These are phyloP conservation scores for Callocephalon fimbriatum DNA, from an alignment of 2,113 vertebrate genomes.

Conservation along the genomic window DNA sequence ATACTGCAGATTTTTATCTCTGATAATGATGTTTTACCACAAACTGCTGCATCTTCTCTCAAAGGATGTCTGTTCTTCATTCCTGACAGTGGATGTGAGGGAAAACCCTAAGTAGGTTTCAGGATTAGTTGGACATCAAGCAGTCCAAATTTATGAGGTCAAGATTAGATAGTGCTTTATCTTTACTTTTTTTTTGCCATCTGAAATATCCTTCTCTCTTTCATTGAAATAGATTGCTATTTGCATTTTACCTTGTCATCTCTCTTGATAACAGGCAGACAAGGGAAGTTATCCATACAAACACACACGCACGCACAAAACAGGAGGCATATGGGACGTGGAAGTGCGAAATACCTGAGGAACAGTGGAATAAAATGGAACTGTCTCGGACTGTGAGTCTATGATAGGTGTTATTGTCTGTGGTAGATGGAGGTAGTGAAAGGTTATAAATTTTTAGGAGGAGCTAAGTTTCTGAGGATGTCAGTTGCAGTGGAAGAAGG, in stretches of 20 bases:
- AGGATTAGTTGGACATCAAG: background rate
- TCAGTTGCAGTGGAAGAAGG: background rate
- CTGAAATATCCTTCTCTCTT: background rate
- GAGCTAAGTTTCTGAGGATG: background rate
- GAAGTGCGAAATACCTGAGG: background rate
- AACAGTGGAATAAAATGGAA: background rate
- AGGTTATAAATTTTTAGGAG: background rate
- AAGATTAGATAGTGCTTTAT: background rate
- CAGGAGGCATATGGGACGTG: background rate
- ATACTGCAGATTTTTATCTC: background rate
- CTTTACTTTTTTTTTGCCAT: background rate
- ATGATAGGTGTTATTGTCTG: background rate
- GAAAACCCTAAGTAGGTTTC: background rate
- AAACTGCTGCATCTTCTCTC: background rate
- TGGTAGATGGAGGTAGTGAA: background rate
- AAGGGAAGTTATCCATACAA: background rate
- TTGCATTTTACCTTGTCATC: background rate
- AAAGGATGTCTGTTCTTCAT: background rate
- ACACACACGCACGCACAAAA: background rate
- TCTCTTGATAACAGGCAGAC: background rate
- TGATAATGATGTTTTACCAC: background rate
- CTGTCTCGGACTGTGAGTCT: rapidly evolving
- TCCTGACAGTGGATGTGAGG: background rate
- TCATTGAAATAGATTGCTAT: background rate
- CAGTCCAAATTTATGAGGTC: background rate